Evolutionary conservation across 2,113 vertebrate species (phyloP), one percentile per base, ranked within the genome.

Genomic region (Talpa occidentalis): DNA sequence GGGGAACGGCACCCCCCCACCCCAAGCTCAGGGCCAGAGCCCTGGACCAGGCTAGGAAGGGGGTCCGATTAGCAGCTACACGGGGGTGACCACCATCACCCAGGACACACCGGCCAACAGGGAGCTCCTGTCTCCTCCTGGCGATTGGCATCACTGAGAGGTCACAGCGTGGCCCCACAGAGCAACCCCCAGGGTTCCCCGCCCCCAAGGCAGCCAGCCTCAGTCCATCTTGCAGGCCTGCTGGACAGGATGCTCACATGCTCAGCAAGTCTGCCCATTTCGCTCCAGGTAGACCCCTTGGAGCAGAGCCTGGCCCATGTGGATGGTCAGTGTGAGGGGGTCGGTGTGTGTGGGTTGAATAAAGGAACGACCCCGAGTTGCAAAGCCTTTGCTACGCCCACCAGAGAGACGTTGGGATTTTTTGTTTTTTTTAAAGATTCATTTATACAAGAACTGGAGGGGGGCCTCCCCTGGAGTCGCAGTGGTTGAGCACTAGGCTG

Each of bases 221-320:
- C 15, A 15, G 1, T 10, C 28, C 19, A 3, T 1, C 40, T 28
- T 37, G 49, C 67, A 26, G 10, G 2, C 15, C 32, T 10, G 0
- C 67, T 21, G 6, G 87, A 9, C 6, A 0, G 10, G 44, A 19
- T 3, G 28, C 5, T 3, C 66, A 2, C 0, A 4, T 1, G 0
- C n/a, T 32, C 52, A 28, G 24, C 19, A 0, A 0, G 1, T n/a
- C 17, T 2, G 10, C 37, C 12, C 22, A 3, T 24, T 21, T 10
- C 5, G 4, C 9, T 40, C 10, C 0, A 10, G 32, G 79, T 1
- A 0, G 3, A 5, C 28, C 47, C 77, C 74, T 37, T 11, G n/a
- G 24, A 35, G 24, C 2, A 0, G 9, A 8, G 7, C 47, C 30
- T 37, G 78, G 49, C 26, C 73, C 37, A 1, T 0, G 3, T 44